phyloP scores from a whole-genome alignment of 2,113 vertebrate species.

The Nibea coibor region DNA sequence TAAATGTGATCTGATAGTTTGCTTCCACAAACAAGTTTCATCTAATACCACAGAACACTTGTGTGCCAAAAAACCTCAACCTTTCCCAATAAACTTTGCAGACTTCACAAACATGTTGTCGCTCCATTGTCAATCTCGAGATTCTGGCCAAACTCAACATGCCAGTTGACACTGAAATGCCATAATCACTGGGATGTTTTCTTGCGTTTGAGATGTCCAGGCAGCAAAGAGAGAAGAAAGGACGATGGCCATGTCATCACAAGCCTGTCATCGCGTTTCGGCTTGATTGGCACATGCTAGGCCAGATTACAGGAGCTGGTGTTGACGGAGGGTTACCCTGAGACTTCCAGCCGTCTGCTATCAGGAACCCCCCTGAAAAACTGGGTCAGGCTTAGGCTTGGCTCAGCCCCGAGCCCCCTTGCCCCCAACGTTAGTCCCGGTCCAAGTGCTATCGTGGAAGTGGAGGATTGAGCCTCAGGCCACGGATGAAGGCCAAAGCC shows the following conservation, averaged over 20 bases:
- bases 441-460: conserved; percentile 41
- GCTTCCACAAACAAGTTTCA: conserved; percentile 49
- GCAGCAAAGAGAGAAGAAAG: conserved; percentile 63
- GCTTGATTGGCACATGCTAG: conserved; percentile 80
- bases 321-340: conserved; percentile 76
- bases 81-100: conserved; percentile 63
- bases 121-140: conserved; percentile 70
- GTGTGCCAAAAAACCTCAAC: conserved; percentile 58
- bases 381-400: conserved; percentile 74
- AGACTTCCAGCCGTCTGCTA: conserved; percentile 58
- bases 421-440: conserved; percentile 50
- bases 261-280: conserved; percentile 71
- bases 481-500: conserved; percentile 52
- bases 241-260: conserved; percentile 72
- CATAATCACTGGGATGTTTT: conserved; percentile 77
- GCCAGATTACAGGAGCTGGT: conserved; percentile 73
- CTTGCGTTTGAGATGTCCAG: conserved; percentile 72
- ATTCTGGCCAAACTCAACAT: conserved; percentile 68
- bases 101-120: conserved; percentile 73
- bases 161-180: conserved; percentile 81
- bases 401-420: conserved; percentile 58
- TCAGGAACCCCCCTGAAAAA: conserved; percentile 67
- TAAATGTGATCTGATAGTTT: conserved; percentile 61
- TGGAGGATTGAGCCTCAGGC: conserved; percentile 63
- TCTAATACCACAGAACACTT: conserved; percentile 48